phyloP scores from a whole-genome alignment of 2,113 vertebrate genomes.

The Galemys pyrenaicus region DNA sequence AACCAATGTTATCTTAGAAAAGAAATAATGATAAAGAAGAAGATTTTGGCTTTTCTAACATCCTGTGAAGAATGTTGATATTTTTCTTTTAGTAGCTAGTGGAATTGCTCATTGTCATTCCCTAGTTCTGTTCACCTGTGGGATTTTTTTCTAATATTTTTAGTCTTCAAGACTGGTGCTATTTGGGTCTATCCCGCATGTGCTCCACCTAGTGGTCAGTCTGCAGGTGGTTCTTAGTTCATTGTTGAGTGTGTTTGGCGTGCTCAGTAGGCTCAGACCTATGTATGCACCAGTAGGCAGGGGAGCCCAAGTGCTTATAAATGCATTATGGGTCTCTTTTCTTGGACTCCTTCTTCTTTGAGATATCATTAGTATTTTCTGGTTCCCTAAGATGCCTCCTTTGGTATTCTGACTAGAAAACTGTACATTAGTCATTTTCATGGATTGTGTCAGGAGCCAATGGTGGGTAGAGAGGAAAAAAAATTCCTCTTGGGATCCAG shows the following conservation, averaged over 20 bases:
- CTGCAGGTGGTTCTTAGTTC: neutral
- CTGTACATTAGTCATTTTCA: neutral
- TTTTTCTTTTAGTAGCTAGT: neutral
- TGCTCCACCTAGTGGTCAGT: neutral
- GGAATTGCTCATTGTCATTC: neutral
- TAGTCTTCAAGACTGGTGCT: neutral
- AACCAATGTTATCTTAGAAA: too few relatives aligned
- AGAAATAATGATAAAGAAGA: too few relatives aligned
- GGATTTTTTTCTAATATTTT: neutral
- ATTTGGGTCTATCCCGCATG: neutral
- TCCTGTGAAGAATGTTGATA: neutral
- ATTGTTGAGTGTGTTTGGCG: fast-evolving
- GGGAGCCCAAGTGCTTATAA: too few relatives aligned
- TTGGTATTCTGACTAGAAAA: neutral
- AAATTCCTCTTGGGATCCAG: neutral
- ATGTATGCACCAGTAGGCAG: fast-evolving
- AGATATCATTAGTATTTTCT: neutral
- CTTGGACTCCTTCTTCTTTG: neutral
- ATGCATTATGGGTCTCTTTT: neutral
- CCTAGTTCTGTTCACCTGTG: neutral
- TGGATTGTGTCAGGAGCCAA: neutral
- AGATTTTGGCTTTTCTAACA: neutral
- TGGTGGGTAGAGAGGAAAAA: neutral
- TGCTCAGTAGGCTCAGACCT: neutral
- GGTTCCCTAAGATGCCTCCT: neutral